Evolutionary conservation across 2,113 vertebrate species (phyloP), one percentile per base, ranked within the genome.

Genomic region (Glaucomys volans): DNA sequence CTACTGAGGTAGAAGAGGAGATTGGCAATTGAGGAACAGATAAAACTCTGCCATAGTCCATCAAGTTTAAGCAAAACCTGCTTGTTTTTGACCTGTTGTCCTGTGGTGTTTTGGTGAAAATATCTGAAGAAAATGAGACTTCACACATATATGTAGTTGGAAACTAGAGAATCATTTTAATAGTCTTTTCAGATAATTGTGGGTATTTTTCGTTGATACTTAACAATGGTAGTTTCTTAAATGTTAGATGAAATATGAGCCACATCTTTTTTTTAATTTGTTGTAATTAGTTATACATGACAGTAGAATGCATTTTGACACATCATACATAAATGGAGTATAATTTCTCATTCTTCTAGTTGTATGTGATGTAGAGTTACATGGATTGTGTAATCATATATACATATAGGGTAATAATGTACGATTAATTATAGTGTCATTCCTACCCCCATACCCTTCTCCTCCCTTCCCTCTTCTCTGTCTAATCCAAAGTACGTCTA

Each of bases 141-240:
- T 72, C 35, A 42, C 26, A 80, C 30, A 54, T 67, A 40, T 10
- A 59, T 7, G 2, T 50, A 79, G 5, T 24, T 85, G 40, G n/a
- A 80, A 96, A 72, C n/a, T 52, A 10, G 54, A 87, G 75, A 71
- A 52, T 1, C 5, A 85, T 84, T 87, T 93, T 54, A 86, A 72
- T 54, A 84, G 30, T 69, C 64, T 85, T 93, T 89, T 59, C 32
- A 54, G 30, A 74, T 82, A 86, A 32, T 12, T 94, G 9, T 80
- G 20, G 22, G 4, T 72, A 37, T 77, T 66, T 14, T 94, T 84
- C 11, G 92, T 84, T 59, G 16, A 75, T 54, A 75, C 35, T 85
- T 72, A 77, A 52, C 40, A 71, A 64, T 52, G 13, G n/a, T 69
- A 59, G 9, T 69, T 74, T 94, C 40, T 95, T 69, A 83, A 82